phyloP scores from a whole-genome alignment of 1,140 invertebrate genomes.

The Eriocheir sinensis region DNA sequence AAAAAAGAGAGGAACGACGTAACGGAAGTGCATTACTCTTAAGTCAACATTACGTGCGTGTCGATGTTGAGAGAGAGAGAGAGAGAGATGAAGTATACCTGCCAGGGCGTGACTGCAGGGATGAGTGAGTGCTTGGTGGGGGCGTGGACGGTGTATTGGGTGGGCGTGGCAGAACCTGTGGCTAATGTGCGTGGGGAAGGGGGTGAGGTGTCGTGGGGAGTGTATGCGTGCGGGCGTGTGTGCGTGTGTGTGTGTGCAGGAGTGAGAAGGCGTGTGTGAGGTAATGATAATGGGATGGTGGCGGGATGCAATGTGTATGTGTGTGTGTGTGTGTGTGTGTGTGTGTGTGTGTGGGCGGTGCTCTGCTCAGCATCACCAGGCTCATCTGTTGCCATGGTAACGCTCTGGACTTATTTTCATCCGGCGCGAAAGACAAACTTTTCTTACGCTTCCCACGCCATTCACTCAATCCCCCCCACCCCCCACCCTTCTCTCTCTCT shows the following conservation, averaged over 20 bases:
- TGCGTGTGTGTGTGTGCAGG: too few species aligned
- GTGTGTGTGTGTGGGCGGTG: slow-evolving; percentile 23
- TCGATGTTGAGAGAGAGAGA: slow-evolving; percentile 22
- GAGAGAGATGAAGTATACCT: background rate
- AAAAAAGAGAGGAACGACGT: too few species aligned
- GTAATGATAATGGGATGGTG: background rate
- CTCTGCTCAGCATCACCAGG: background rate
- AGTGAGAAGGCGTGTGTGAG: too few species aligned
- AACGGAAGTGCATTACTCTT: too few species aligned
- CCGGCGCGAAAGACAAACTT: background rate
- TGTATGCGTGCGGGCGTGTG: background rate
- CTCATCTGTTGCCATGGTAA: slow-evolving; percentile 52
- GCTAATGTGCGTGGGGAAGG: background rate
- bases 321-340: slow-evolving; percentile 29
- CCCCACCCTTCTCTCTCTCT: too few species aligned
- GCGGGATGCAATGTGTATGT: background rate
- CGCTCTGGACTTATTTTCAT: background rate
- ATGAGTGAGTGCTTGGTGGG: background rate
- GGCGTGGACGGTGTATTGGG: background rate
- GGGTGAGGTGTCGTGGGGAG: too few species aligned
- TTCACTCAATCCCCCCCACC: too few species aligned
- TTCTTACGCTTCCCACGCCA: background rate
- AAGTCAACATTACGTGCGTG: too few species aligned
- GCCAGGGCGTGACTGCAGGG: background rate
- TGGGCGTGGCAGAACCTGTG: background rate